phyloP scores from a whole-genome alignment of 2,797 vertebrate species.

The Mastacembelus armatus region DNA sequence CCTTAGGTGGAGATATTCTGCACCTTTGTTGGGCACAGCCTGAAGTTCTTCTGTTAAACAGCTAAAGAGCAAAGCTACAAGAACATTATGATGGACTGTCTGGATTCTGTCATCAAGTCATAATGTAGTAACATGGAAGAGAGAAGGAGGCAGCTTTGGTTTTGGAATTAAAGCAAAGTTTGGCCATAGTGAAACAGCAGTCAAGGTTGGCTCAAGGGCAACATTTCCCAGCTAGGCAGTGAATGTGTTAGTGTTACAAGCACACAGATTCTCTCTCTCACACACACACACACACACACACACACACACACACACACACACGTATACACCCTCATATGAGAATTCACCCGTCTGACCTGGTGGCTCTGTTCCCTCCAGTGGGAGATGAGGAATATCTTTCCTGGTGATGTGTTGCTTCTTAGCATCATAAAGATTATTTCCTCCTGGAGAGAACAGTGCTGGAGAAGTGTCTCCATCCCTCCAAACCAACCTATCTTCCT shows the following conservation, averaged over 20 bases:
- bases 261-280: conserved; percentile 46
- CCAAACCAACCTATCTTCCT: conserved; percentile 59
- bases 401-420: conserved; percentile 61
- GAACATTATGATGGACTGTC: conserved; percentile 23
- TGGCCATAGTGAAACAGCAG: conserved; percentile 65
- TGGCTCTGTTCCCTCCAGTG: conserved; percentile 63
- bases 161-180: conserved; percentile 63
- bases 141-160: conserved; percentile 52
- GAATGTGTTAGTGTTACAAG: conserved; percentile 52
- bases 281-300: conserved; percentile 45
- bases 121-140: conserved; percentile 33
- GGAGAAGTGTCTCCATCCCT: conserved; percentile 66
- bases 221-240: conserved; percentile 54
- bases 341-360: conserved; percentile 74
- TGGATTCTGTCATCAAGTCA: conserved; percentile 23
- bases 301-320: conserved; percentile 38
- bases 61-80: conserved; percentile 20
- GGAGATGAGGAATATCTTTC: conserved; percentile 72
- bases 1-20: neutral
- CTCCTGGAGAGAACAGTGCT: conserved; percentile 61
- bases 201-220: conserved; percentile 81
- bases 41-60: conserved; percentile 1
- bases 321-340: conserved; percentile 69
- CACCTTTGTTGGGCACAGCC: conserved; percentile 8
- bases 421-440: conserved; percentile 65